Evolutionary conservation across 2,888 invertebrate genomes (phyloP).

Genomic region (Steromphala cineraria): DNA sequence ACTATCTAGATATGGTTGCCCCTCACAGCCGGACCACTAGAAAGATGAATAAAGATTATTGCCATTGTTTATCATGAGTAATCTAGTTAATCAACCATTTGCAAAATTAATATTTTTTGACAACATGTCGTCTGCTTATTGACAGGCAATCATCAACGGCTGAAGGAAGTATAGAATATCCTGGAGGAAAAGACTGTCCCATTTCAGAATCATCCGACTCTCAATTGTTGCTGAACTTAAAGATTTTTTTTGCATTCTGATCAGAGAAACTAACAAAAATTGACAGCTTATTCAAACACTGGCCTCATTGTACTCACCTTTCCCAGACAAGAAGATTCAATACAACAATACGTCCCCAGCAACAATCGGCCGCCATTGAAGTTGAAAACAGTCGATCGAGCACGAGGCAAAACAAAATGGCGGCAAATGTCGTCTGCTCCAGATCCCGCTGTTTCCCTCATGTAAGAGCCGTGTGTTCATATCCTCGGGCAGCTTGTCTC

Average conservation of each 20-base stretch:
- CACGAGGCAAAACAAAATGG: slow-evolving; percentile 10
- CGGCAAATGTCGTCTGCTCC: neutral
- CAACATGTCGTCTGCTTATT: neutral
- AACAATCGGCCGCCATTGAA: slow-evolving; percentile 10
- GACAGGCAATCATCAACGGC: neutral
- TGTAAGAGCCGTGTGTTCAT: neutral
- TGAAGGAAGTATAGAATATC: neutral
- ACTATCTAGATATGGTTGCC: too few relatives aligned
- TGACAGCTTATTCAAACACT: too few relatives aligned
- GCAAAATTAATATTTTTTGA: neutral
- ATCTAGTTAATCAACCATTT: too few relatives aligned
- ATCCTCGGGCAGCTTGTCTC: neutral
- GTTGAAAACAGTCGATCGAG: slow-evolving; percentile 5
- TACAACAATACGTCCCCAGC: neutral
- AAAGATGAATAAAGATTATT: too few relatives aligned
- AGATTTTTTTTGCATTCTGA: too few relatives aligned
- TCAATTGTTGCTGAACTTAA: too few relatives aligned
- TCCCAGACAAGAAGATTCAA: neutral
- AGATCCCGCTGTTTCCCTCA: neutral
- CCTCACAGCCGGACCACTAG: too few relatives aligned
- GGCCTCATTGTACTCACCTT: neutral
- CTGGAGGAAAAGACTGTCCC: neutral
- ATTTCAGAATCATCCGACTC: neutral
- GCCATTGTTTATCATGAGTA: too few relatives aligned
- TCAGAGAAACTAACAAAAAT: too few relatives aligned